Base-by-base conservation (phyloP, 2,113 vertebrate genomes). In the Rhinichthys klamathensis region DNA sequence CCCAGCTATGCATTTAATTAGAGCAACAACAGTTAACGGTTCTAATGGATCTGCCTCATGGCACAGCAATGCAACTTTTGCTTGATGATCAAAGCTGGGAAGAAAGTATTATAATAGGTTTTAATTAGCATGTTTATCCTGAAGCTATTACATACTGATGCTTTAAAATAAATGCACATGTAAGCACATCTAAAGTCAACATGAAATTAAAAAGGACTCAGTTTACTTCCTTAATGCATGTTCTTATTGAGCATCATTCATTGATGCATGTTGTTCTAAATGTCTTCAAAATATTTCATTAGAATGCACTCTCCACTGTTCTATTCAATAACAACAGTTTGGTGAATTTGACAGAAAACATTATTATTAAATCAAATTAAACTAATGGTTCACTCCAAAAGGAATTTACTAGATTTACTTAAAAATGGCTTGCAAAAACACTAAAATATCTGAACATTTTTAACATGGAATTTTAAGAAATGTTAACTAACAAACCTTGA, bases 31-130 rank as follows among this genome's bases (percentile, higher is more conserved):
- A 35, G 16, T 84, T 74, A 51, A 65, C 18, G 18, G 58, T 49
- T 27, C 23, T 16, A 81, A 69, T 56, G 61, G 56, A 65, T 38
- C 35, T 78, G 44, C 41, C 30, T 67, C 41, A 61, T 16, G 8
- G 54, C 51, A 51, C 4, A 76, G 12, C 51, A 49, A 21, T 30
- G n/a, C 6, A 30, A 27, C 16, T 60, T 35, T 73, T 21, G 25
- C 54, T 70, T 84, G 46, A 74, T 74, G 76, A 84, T 76, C 30
- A 76, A 81, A 85, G 56, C 25, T n/a, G 61, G n/a, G 54, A 60
- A 12, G 32, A 70, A 41, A 84, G 76, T n/a, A 89, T 49, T 46
- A 58, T 27, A 63, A 75, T 41, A 32, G 46, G 32, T 16, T 44
- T 65, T 82, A 70, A 86, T 84, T 77, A 81, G 60, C 69, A 58